Percentiles rank a stretch among this genome's conserved stretches.
Evolutionary conservation across 2,888 invertebrate genomes (phyloP).

Genomic region (Drosophila falleni): DNA sequence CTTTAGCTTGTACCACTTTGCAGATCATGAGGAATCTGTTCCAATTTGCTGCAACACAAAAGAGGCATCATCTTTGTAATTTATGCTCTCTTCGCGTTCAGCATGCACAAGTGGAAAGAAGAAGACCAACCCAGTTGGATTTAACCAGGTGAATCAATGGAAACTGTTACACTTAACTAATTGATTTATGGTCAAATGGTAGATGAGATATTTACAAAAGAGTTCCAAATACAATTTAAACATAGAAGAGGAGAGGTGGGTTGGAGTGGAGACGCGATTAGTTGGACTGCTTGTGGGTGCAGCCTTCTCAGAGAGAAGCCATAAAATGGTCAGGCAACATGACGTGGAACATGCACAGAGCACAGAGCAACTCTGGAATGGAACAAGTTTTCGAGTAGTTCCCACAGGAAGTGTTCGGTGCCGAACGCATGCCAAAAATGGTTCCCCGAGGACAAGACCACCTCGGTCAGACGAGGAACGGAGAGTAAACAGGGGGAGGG

Average conservation of each 20-base stretch:
- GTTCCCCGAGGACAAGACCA: constrained; percentile 73
- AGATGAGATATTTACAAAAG: constrained; percentile 48
- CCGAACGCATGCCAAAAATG: constrained; percentile 77
- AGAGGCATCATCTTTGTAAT: constrained; percentile 59
- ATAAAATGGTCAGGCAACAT: constrained; percentile 52
- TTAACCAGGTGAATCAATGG: constrained; percentile 13
- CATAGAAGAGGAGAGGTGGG: not conserved
- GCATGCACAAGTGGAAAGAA: constrained; percentile 22
- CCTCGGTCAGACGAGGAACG: constrained; percentile 50
- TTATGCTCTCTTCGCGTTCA: constrained; percentile 60
- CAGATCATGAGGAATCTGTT: constrained; percentile 36
- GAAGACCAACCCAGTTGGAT: constrained; percentile 2
- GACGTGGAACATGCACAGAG: constrained; percentile 45
- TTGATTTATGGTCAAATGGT: constrained; percentile 67
- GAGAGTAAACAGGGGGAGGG: not conserved
- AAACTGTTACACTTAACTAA: constrained; percentile 70
- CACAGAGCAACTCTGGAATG: constrained; percentile 28
- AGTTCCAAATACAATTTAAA: constrained; percentile 41
- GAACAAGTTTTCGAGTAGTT: constrained; percentile 68
- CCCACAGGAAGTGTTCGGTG: constrained; percentile 77
- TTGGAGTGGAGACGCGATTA: not conserved
- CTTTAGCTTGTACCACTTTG: constrained; percentile 43
- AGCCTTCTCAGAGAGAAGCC: constrained; percentile 38
- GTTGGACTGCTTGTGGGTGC: constrained; percentile 55
- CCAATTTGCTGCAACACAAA: constrained; percentile 68